These are phyloP conservation scores for Lasiurus borealis DNA, from an alignment of 2,113 vertebrate genomes.

Conservation along the genomic window DNA sequence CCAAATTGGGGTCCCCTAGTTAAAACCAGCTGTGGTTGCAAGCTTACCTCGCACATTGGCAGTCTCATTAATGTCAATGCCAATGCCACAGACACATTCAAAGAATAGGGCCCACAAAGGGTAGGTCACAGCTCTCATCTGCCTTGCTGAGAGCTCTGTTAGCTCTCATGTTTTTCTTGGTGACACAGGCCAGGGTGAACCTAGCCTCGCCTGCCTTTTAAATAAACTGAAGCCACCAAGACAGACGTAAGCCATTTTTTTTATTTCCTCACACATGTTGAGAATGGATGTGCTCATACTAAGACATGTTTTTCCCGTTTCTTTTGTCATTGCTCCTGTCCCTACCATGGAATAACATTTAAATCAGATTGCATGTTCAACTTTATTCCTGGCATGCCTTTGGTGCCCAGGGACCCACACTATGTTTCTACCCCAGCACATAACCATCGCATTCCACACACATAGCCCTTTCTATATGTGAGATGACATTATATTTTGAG, in stretches of 20 bases:
- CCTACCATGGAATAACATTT: not conserved
- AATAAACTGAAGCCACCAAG: conserved; percentile 29
- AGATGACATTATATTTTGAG: not conserved
- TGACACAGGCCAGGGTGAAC: not conserved
- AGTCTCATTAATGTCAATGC: not conserved
- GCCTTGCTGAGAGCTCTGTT: not conserved
- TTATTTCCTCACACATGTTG: not conserved
- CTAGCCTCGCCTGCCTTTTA: conserved; percentile 48
- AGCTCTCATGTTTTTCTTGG: not conserved
- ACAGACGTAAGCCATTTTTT: not conserved
- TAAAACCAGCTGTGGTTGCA: not conserved
- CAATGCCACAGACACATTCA: not conserved
- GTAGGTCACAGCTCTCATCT: not conserved
- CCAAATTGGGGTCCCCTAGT: not conserved
- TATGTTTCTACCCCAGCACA: not conserved
- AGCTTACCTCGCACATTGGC: not conserved
- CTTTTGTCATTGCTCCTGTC: conserved; percentile 16
- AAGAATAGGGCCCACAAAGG: not conserved
- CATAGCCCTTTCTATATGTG: not conserved
- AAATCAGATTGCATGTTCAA: not conserved
- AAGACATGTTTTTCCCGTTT: not conserved
- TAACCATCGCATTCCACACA: not conserved
- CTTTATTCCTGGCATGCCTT: not conserved
- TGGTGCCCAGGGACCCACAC: not conserved
- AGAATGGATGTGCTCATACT: not conserved